Conservation (phyloP, 2,888 invertebrate species). For the Arrhopalites spinosus region DNA sequence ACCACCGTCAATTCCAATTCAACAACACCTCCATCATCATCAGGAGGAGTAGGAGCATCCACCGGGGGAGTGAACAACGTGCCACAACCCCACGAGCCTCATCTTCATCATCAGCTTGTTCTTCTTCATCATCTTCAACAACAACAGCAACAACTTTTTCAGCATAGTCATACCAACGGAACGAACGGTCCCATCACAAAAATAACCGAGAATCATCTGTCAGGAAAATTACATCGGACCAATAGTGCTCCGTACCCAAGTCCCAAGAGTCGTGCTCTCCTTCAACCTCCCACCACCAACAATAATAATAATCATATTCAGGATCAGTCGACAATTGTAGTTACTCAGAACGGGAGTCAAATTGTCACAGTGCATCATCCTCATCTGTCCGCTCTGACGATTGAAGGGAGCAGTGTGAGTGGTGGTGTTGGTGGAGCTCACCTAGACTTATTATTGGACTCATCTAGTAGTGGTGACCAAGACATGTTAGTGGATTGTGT, state of each 20-base stretch:
- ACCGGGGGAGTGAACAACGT: background rate
- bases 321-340: background rate
- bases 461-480: constrained; percentile 11
- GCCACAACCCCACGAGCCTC: constrained; percentile 25
- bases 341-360: constrained; percentile 9
- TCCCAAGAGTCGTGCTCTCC: constrained; percentile 16
- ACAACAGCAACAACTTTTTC: constrained; percentile 28
- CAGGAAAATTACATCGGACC: constrained; percentile 47
- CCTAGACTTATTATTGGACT: constrained; percentile 1
- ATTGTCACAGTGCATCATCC: background rate
- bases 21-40: constrained; percentile 3
- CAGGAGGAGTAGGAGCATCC: constrained; percentile 12
- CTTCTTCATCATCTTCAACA: background rate
- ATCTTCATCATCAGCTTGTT: constrained; percentile 21
- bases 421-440: background rate
- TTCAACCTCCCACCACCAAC: background rate
- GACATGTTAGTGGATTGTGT: constrained; percentile 37
- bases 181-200: constrained; percentile 36
- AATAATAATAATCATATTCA: background rate
- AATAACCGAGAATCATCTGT: constrained; percentile 56
- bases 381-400: background rate
- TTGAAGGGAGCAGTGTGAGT: background rate
- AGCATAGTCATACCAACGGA: constrained; percentile 5
- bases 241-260: constrained; percentile 49
- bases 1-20: background rate